These are phyloP conservation scores for Lepidotrigona ventralis DNA, from an alignment of 1,140 invertebrate genomes.

Conservation along the genomic window DNA sequence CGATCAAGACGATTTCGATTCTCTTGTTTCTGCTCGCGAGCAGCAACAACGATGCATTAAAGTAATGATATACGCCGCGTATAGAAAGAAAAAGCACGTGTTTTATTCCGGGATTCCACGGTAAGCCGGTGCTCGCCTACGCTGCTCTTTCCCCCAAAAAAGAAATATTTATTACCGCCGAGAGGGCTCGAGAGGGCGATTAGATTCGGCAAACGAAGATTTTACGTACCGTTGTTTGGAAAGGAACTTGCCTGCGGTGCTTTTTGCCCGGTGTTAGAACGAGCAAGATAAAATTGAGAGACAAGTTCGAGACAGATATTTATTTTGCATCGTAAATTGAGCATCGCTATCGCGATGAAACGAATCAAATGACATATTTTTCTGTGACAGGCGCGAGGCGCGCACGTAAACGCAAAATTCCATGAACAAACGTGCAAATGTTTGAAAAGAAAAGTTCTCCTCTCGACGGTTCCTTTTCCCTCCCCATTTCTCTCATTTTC, in stretches of 20 bases:
- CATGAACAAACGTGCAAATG: background rate
- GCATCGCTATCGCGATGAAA: slow-evolving; percentile 6
- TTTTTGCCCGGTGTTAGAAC: too few species aligned
- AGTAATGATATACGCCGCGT: slow-evolving; percentile 64
- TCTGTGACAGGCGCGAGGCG: background rate
- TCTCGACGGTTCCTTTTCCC: background rate
- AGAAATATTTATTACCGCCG: background rate
- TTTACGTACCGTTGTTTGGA: too few species aligned
- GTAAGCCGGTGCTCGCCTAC: background rate
- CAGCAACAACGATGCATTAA: slow-evolving; percentile 66
- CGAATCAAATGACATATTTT: background rate
- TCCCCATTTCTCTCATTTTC: background rate
- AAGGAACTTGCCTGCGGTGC: too few species aligned
- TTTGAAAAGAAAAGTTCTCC: background rate
- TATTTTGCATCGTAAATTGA: background rate
- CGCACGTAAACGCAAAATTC: slow-evolving; percentile 41
- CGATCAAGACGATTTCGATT: slow-evolving; percentile 67
- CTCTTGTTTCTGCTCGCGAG: slow-evolving; percentile 59
- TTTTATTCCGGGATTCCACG: slow-evolving; percentile 44
- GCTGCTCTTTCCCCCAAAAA: slow-evolving; percentile 28
- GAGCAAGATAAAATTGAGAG: too few species aligned
- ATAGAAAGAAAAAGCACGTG: slow-evolving; percentile 45
- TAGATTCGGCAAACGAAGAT: too few species aligned
- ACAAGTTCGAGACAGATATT: too few species aligned
- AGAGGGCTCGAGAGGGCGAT: background rate